phyloP scores from a whole-genome alignment of 2,113 vertebrate species.

The Apodemus sylvaticus region DNA sequence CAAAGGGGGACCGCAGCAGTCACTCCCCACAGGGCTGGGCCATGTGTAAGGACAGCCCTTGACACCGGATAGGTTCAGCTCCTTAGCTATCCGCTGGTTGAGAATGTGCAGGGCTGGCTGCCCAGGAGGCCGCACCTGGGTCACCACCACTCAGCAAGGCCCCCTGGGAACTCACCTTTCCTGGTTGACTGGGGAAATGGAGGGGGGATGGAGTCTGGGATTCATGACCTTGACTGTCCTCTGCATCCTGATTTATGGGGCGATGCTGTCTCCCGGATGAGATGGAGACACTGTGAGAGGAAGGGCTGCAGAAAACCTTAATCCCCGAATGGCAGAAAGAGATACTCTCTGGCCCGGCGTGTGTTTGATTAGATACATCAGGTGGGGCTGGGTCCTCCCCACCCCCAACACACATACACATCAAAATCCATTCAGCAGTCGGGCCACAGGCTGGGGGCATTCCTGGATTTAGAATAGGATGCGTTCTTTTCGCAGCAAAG shows the following conservation, averaged over 20 bases:
- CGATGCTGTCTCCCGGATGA: slow-evolving; percentile 39
- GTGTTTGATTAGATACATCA: slow-evolving; percentile 53
- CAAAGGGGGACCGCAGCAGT: not conserved
- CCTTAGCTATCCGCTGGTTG: no score
- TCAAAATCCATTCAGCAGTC: not conserved
- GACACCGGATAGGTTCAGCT: not conserved
- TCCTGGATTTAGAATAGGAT: slow-evolving; percentile 14
- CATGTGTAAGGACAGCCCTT: not conserved
- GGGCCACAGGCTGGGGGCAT: not conserved
- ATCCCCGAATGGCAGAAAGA: slow-evolving; percentile 71
- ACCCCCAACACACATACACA: not conserved
- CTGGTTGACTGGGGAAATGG: not conserved
- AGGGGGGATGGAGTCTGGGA: not conserved
- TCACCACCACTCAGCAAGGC: no score
- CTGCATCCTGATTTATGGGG: slow-evolving; percentile 55
- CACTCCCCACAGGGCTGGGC: accelerated
- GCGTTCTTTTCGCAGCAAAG: not conserved
- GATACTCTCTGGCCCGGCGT: slow-evolving; percentile 26
- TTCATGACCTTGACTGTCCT: slow-evolving; percentile 57
- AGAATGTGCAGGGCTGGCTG: not conserved
- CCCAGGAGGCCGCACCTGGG: not conserved
- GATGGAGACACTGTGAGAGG: slow-evolving; percentile 54
- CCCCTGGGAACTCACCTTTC: not conserved
- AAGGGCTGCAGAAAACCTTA: slow-evolving; percentile 68
- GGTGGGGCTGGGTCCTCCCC: not conserved